Evolutionary conservation across 35 echinoderm and acorn worm species (phyloP).

Genomic region (Chiridota heheva): DNA sequence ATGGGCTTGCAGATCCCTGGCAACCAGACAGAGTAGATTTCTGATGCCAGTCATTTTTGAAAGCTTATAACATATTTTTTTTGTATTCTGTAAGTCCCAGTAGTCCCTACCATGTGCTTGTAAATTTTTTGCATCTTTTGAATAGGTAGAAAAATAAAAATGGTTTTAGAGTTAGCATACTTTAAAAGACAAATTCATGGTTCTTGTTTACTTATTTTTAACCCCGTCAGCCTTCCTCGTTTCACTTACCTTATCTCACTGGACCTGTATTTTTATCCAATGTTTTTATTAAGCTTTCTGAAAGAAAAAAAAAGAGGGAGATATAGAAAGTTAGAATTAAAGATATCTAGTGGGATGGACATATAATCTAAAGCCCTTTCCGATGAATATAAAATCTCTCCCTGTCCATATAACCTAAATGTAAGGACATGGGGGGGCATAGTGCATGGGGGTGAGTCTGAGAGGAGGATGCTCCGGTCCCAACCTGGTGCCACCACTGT

Average conservation of each 20-base stretch:
- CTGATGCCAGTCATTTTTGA: no score
- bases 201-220: background rate
- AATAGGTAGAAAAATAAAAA: background rate
- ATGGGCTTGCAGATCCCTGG: no score
- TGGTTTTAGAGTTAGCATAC: background rate
- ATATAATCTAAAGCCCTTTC: background rate
- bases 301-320: background rate
- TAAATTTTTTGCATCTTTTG: background rate
- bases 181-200: background rate
- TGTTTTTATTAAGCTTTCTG: background rate
- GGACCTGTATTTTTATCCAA: background rate
- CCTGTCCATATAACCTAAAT: background rate
- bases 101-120: no score
- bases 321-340: background rate
- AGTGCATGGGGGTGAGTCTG: background rate
- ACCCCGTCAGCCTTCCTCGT: background rate
- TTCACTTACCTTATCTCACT: background rate
- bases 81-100: no score
- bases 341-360: background rate
- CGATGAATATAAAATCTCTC: no score
- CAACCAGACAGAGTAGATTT: no score
- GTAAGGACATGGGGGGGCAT: background rate
- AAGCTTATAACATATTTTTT: no score
- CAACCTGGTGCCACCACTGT: background rate
- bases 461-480: background rate